Evolutionary conservation across 2,797 vertebrate genomes (phyloP).

Genomic region (Gambelia wislizenii): DNA sequence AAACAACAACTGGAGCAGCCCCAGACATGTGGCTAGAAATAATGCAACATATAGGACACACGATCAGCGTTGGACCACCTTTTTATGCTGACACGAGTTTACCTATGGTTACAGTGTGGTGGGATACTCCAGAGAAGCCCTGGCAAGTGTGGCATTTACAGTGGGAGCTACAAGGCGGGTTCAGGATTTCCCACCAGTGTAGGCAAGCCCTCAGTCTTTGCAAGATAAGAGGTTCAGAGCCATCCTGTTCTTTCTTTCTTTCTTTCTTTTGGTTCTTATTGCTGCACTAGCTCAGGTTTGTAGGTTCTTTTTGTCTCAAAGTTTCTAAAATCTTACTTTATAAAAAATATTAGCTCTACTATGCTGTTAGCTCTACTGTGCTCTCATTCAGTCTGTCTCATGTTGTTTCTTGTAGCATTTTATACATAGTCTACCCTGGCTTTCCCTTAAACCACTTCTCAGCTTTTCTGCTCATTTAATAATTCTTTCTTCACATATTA

Average conservation of each 20-base stretch:
- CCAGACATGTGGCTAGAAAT: too few species aligned
- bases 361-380: background rate
- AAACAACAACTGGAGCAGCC: too few species aligned
- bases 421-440: background rate
- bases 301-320: background rate
- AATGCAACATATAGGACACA: too few species aligned
- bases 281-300: background rate
- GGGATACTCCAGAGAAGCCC: too few species aligned
- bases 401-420: background rate
- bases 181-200: too few species aligned
- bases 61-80: too few species aligned
- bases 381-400: background rate
- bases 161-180: too few species aligned
- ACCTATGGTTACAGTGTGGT: too few species aligned
- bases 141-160: too few species aligned
- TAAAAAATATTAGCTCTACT: background rate
- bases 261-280: background rate
- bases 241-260: too few species aligned
- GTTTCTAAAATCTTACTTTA: background rate
- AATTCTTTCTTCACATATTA: background rate
- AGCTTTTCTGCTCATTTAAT: background rate
- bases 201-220: background rate
- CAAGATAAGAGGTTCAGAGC: background rate
- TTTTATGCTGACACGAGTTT: too few species aligned
- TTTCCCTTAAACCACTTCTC: background rate